Percentiles rank a stretch among this genome's conserved stretches.
Evolutionary conservation across 2,888 invertebrate genomes (phyloP).

Genomic region (Stegana nigrithorax): DNA sequence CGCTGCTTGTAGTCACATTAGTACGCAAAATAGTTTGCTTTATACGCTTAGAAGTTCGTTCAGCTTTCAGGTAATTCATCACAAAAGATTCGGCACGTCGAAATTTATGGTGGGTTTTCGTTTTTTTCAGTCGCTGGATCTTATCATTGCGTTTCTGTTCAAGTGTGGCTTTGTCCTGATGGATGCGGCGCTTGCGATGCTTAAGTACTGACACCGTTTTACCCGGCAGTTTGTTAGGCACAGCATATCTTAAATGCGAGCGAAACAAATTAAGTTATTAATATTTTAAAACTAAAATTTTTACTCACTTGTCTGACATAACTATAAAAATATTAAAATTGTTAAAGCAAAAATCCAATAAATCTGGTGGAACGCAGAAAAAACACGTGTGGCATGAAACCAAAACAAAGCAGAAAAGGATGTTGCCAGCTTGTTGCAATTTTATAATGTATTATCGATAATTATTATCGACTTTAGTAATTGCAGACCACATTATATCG

Average conservation of each 20-base stretch:
- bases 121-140: slow-evolving; percentile 50
- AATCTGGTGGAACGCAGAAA: too few species aligned
- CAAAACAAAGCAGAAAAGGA: too few species aligned
- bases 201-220: slow-evolving; percentile 67
- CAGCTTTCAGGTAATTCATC: slow-evolving; percentile 65
- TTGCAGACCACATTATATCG: too few species aligned
- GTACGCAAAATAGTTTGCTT: slow-evolving; percentile 54
- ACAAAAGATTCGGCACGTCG: slow-evolving; percentile 68
- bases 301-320: slow-evolving; percentile 65
- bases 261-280: neutral
- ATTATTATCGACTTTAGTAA: too few species aligned
- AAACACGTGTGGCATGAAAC: too few species aligned
- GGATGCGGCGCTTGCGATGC: slow-evolving; percentile 67
- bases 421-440: too few species aligned
- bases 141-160: slow-evolving; percentile 61
- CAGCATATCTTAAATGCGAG: slow-evolving; percentile 65
- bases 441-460: too few species aligned
- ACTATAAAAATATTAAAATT: too few species aligned
- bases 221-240: slow-evolving; percentile 68
- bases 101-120: slow-evolving; percentile 60
- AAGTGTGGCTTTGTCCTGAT: slow-evolving; percentile 60
- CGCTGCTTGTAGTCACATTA: slow-evolving; percentile 48
- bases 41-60: slow-evolving; percentile 63
- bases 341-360: too few species aligned
- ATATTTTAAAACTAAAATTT: neutral